Conservation (phyloP, 2,797 vertebrate species). For the Artibeus jamaicensis region DNA sequence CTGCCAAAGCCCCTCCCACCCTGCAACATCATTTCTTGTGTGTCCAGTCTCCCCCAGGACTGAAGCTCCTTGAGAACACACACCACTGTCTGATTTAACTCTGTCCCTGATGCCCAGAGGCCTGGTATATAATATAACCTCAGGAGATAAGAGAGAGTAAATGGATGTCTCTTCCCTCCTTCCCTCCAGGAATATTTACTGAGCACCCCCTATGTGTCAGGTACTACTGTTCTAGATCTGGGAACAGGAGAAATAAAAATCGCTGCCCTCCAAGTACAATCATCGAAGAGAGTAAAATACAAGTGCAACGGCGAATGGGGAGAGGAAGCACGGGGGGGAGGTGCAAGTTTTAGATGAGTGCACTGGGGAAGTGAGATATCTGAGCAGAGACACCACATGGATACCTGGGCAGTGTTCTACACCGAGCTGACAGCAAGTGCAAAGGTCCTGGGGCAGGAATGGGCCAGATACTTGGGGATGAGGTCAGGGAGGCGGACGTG, state of each 20-base stretch:
- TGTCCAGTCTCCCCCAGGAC: background rate
- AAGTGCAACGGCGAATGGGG: background rate
- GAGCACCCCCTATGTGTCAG: background rate
- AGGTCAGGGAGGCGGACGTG: background rate
- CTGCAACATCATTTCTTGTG: fast-evolving
- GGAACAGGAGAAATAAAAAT: background rate
- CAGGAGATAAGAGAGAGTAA: background rate
- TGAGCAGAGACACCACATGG: background rate
- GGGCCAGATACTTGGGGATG: fast-evolving
- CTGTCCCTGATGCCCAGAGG: background rate
- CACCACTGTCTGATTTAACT: background rate
- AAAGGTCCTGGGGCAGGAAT: background rate
- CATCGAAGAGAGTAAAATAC: background rate
- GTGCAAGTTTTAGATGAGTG: background rate
- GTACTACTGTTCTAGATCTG: too few species aligned
- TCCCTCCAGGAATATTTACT: background rate
- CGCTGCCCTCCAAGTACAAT: background rate
- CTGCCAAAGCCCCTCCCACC: background rate
- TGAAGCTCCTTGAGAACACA: background rate
- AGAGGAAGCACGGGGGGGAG: background rate
- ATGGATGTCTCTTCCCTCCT: background rate
- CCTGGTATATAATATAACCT: background rate
- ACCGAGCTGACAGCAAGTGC: background rate
- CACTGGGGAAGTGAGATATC: background rate
- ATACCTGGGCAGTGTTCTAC: background rate